Base-by-base conservation (phyloP, 2,797 vertebrate species). In the Coluber constrictor region DNA sequence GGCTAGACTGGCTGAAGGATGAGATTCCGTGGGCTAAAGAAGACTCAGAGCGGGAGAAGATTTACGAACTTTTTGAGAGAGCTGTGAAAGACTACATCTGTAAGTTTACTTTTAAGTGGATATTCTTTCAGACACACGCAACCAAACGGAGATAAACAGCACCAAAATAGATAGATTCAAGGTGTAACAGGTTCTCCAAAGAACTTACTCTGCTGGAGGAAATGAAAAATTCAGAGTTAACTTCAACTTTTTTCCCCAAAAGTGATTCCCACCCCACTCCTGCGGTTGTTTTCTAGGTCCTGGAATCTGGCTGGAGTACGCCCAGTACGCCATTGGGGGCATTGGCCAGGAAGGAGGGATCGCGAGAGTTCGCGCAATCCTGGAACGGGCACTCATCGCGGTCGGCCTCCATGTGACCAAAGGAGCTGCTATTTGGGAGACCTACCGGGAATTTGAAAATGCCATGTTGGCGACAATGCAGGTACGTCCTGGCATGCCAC, bases 1-100 rank as follows among this genome's bases (percentile, higher is more conserved):
- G 99, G 99, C 95, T 99, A 89, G 99, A 99, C 94, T 99, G 99
- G 99, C 97, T 99, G 89, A 99, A 99, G 60, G 99, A 99, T 94
- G 99, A 99, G 96, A 99, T 99, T 92, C 98, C 98, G 90, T 97
- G 99, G 97, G 98, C 98, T 15, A 96, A 98, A 57, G 98, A 99
- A 1, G 97, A 97, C 94, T 96, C 97, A 0, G 98, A 98, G 94
- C 96, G 99, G 0, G 99, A 99, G 95, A 98, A 98, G 37, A 98
- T 99, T 29, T 98, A 99, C 1, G 98, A 99, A 70, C 98, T 99
- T 51, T 99, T 99, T 91, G 98, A 99, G 97, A 98, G 95, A 94
- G 99, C 99, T 0, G 97, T 98, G 55, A 98, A 99, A 95, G 99
- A 99, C 95, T 99, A 99, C 89, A 98, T 99, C 96, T 99, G 99